Evolutionary conservation across 2,113 vertebrate genomes (phyloP).

Genomic region (Lamprologus lemairii): DNA sequence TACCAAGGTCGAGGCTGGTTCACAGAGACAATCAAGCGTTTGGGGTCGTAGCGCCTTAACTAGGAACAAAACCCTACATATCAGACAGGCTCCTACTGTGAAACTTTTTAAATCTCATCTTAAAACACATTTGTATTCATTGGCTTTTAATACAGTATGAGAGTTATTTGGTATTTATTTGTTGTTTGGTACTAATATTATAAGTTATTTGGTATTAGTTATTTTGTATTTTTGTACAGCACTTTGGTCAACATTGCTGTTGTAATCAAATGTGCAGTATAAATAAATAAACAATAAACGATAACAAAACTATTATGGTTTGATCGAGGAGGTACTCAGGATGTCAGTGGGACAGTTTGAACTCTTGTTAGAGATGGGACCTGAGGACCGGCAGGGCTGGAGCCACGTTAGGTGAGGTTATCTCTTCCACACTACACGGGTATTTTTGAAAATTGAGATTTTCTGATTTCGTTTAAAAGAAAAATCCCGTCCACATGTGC

Average conservation of each 20-base stretch:
- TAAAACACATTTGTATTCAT: background rate
- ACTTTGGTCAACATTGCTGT: background rate
- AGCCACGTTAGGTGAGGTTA: too few relatives aligned
- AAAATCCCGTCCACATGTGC: background rate
- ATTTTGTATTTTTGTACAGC: background rate
- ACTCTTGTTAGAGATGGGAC: too few relatives aligned
- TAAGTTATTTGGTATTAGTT: background rate
- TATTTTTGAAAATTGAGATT: background rate
- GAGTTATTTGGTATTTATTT: background rate
- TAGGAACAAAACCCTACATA: background rate
- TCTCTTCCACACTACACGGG: background rate
- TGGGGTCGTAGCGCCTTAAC: background rate
- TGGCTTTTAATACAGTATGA: background rate
- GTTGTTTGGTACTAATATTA: background rate
- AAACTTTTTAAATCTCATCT: background rate
- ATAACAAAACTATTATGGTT: background rate
- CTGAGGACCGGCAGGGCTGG: too few relatives aligned
- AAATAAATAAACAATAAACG: background rate
- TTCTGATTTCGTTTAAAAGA: background rate
- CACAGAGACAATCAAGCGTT: background rate
- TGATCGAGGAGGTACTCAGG: background rate
- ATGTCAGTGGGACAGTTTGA: background rate
- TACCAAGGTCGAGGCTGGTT: background rate
- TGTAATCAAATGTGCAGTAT: background rate
- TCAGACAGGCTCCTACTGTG: background rate